Evolutionary conservation across 2,888 invertebrate species (phyloP), one percentile per base, ranked within the genome.

Genomic region (Pristionchus fissidentatus): DNA sequence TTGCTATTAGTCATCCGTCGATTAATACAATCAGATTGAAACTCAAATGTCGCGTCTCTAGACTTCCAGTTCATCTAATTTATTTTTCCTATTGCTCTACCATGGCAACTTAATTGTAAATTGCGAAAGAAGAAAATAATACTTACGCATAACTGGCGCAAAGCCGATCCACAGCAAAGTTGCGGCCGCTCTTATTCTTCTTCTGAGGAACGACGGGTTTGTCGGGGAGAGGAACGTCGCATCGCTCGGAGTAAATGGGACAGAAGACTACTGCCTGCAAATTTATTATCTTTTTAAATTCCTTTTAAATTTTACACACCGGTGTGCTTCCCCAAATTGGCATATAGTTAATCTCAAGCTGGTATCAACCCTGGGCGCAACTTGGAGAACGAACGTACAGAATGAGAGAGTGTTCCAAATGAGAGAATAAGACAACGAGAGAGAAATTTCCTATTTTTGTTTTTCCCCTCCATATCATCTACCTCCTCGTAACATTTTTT

Each of bases 201-300:
- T 86, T 75, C 70, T 87, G 86, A 13, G 91, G 91, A 3, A 90
- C 87, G 1, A 91, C 89, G 49, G 91, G 91, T 38, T 89, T 86
- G 22, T 91, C 91, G 8, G 91, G 91, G 5, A 90, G 85, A 0
- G 91, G 88, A 10, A 91, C 86, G 60, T 89, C 87, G 70, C 90
- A 90, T 15, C 88, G 87, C 26, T 90, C 90, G 5, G 90, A 90
- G 85, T 91, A 91, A 70, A 91, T 88, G 2, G 91, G 91, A 75
- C 91, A 91, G 86, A 91, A 91, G 1, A 91, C 89, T 19, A 90
- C 90, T 7, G 91, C 91, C 85, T 89, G 85, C n/a, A 87, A 83
- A 19, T 46, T 75, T 4, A 19, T 3, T 13, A 32, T 26, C n/a
- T 46, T 75, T 41, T 46, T 43, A 29, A 5, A 15, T 29, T 3